phyloP scores from a whole-genome alignment of 1,140 invertebrate species.

The Brevipalpus yothersi region DNA sequence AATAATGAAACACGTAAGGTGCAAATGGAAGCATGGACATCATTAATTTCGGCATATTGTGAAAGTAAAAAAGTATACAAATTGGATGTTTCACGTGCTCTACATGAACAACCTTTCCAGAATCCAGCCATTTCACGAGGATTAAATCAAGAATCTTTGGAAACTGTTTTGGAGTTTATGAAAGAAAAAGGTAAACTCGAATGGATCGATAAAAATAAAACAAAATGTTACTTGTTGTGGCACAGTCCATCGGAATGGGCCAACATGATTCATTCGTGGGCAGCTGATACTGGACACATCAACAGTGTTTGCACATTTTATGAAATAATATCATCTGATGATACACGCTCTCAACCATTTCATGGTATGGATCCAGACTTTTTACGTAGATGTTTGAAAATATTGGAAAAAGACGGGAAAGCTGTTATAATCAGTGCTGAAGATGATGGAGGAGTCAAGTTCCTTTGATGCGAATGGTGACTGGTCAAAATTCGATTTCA shows the following conservation, averaged over 20 bases:
- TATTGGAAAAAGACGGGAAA: conserved; percentile 47
- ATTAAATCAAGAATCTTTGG: conserved; percentile 43
- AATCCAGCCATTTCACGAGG: conserved; percentile 59
- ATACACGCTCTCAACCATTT: conserved; percentile 46
- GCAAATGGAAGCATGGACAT: conserved; percentile 73
- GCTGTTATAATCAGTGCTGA: conserved; percentile 47
- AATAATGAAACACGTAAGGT: conserved; percentile 67
- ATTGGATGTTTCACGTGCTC: conserved; percentile 54
- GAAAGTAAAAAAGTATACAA: conserved; percentile 43
- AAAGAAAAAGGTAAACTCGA: conserved; percentile 49
- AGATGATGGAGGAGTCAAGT: background rate
- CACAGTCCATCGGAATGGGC: conserved; percentile 81
- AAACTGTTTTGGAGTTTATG: conserved; percentile 52
- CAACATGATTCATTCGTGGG: conserved; percentile 70
- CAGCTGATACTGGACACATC: conserved; percentile 43
- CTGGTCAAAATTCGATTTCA: no score
- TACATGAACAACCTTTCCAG: conserved; percentile 48
- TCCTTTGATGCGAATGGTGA: background rate
- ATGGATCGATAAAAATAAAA: conserved; percentile 53
- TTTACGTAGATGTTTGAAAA: conserved; percentile 46
- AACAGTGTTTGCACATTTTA: conserved; percentile 77
- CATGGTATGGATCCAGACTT: conserved; percentile 41
- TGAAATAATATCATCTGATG: conserved; percentile 63
- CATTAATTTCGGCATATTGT: conserved; percentile 59
- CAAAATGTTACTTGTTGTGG: conserved; percentile 78